Evolutionary conservation across 2,797 vertebrate genomes (phyloP), one percentile per base, ranked within the genome.

Genomic region (Periophthalmus magnuspinnatus): DNA sequence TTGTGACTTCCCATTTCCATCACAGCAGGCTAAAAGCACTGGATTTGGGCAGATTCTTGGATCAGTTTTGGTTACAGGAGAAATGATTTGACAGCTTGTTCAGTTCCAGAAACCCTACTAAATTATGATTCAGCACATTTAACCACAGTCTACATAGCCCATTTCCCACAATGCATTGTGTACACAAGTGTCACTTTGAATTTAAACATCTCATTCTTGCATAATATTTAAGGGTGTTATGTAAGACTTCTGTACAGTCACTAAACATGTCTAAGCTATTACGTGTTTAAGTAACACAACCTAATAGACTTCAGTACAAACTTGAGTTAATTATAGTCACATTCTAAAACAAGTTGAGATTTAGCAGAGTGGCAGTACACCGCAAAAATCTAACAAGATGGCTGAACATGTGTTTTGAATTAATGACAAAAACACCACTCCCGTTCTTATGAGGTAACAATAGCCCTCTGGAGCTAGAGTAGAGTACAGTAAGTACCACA

Each of bases 341-440:
- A 69, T 72, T 79, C 78, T 77, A 55, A 72, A 77, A 69, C 62
- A 73, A 71, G 32, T 54, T 72, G 22, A 14, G 63, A 6, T 48
- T 66, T 55, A 71, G 81, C 71, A 38, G 50, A 81, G 70, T 67
- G 63, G 60, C 63, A 38, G 55, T 62, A 67, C 68, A 78, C 70
- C 79, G 63, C 62, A 75, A 78, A 81, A 75, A 81, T 78, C 33
- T 63, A 68, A 72, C 10, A 48, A 76, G 76, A 81, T 72, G 75
- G 73, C 59, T 50, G 21, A 55, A 78, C 84, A 88, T 88, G 81
- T 88, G 88, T 81, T 81, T 83, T 76, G 45, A 75, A 66, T 90
- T 84, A 88, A 81, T 78, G 67, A 64, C 34, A 62, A 52, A 50
- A 54, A 65, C 58, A 69, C 74, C 67, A 55, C 74, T 80, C 80